Conservation (phyloP, 2,113 vertebrate species). For the Carassius auratus region DNA sequence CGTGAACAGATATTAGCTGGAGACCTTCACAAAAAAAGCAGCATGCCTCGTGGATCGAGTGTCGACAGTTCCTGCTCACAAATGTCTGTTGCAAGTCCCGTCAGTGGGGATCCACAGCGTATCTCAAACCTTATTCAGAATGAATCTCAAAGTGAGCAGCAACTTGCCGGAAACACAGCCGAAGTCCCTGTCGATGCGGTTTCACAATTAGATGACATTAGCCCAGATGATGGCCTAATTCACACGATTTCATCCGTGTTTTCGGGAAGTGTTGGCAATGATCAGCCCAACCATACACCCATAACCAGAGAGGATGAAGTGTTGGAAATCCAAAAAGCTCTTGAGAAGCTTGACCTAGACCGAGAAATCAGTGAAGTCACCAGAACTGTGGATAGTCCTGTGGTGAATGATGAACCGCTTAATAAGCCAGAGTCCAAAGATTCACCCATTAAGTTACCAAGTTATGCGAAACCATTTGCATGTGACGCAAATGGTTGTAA, state of each 20-base stretch:
- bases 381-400: conserved; percentile 18
- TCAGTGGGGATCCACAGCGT: background rate
- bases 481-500: conserved; percentile 84
- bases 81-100: conserved; percentile 45
- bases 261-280: conserved; percentile 47
- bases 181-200: background rate
- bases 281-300: conserved; percentile 64
- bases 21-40: conserved; percentile 73
- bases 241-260: conserved; percentile 25
- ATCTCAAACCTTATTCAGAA: conserved; percentile 48
- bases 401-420: conserved; percentile 36
- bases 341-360: conserved; percentile 85
- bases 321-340: conserved; percentile 82
- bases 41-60: conserved; percentile 64
- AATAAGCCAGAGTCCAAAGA: conserved; percentile 60
- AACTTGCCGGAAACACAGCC: conserved; percentile 50
- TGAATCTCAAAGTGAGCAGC: conserved; percentile 25
- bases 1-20: conserved; percentile 85
- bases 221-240: background rate
- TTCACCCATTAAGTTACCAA: conserved; percentile 48
- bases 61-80: conserved; percentile 56
- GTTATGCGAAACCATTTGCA: conserved; percentile 82
- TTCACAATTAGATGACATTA: background rate
- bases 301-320: conserved; percentile 78
- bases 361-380: conserved; percentile 64